Conservation (phyloP, 2,888 invertebrate genomes). For the Lycaena phlaeas region DNA sequence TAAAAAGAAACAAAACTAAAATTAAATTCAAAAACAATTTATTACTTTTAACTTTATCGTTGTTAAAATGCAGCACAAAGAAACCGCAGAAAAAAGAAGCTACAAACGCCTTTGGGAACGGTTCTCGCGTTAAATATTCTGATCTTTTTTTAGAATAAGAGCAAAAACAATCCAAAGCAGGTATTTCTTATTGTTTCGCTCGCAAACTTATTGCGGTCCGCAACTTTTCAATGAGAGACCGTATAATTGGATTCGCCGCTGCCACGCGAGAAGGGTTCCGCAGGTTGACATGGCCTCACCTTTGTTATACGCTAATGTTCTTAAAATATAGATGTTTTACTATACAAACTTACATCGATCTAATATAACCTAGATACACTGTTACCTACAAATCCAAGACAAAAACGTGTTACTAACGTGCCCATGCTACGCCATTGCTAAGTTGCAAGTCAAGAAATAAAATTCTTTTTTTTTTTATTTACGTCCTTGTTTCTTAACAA, state of each 20-base stretch:
- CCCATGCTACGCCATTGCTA: too few relatives aligned
- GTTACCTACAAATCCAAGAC: too few relatives aligned
- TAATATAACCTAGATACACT: too few relatives aligned
- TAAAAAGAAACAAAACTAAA: too few relatives aligned
- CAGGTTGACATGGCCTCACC: conserved; percentile 6
- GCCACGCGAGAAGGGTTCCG: conserved; percentile 12
- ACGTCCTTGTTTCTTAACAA: too few relatives aligned
- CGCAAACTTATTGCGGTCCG: conserved; percentile 15
- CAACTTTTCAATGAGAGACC: conserved; percentile 17
- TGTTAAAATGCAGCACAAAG: conserved; percentile 14
- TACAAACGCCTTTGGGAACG: conserved; percentile 19
- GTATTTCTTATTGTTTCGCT: conserved; percentile 16
- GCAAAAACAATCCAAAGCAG: conserved; percentile 11
- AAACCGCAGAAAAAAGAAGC: conserved; percentile 12
- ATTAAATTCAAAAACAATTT: conserved; percentile 1
- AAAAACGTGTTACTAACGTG: too few relatives aligned
- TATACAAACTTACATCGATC: too few relatives aligned
- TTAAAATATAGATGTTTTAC: background rate
- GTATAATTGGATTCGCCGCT: conserved; percentile 16
- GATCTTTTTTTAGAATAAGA: conserved; percentile 16
- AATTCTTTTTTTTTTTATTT: too few relatives aligned
- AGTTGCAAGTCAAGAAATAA: too few relatives aligned
- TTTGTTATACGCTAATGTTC: conserved; percentile 3
- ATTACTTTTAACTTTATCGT: conserved; percentile 4
- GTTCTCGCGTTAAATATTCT: conserved; percentile 19